Percentiles rank a stretch among this genome's conserved stretches.
phyloP scores from a whole-genome alignment of 1,140 invertebrate species.

The Aricia agestis region DNA sequence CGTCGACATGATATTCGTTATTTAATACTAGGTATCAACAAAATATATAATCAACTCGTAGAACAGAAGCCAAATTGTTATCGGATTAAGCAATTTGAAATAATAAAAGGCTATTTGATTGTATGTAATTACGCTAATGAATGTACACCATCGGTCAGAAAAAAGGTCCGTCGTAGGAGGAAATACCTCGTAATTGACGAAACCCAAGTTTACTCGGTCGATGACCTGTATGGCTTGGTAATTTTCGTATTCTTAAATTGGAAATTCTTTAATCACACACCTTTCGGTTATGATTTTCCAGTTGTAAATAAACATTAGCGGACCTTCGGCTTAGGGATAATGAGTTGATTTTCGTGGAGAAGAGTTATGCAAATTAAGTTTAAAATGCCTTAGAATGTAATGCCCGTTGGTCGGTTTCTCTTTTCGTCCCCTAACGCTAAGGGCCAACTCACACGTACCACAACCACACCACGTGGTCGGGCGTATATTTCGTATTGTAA shows the following conservation, averaged over 20 bases:
- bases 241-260: background rate
- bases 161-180: constrained; percentile 1
- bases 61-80: background rate
- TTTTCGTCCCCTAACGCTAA: no score
- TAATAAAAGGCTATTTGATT: constrained; percentile 1
- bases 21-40: background rate
- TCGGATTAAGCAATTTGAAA: constrained; percentile 1
- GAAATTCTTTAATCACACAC: background rate
- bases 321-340: no score
- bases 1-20: background rate
- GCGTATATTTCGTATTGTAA: no score
- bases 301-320: background rate
- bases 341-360: no score
- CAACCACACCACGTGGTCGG: no score
- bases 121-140: constrained; percentile 3
- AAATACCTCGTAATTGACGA: background rate
- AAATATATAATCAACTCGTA: background rate
- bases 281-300: background rate
- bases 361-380: no score
- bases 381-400: no score
- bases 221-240: background rate
- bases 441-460: no score
- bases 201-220: background rate
- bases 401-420: no score
- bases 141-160: background rate